Conservation (phyloP, 2,888 invertebrate genomes). For the Netelia melanura region DNA sequence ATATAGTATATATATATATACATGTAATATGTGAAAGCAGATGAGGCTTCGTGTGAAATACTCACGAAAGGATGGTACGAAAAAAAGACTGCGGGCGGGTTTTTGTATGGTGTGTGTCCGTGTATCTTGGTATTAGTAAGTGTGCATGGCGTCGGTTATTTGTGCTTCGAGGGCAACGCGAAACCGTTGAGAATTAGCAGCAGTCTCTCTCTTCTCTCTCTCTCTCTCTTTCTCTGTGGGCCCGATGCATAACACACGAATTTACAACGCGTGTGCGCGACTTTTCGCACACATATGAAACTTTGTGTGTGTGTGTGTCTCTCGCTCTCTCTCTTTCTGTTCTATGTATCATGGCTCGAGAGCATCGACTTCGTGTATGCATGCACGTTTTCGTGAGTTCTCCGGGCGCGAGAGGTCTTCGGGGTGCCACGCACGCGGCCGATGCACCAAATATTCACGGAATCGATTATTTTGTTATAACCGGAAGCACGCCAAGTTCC, state of each 20-base stretch:
- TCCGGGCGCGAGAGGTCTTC: constrained; percentile 25
- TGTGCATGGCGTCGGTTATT: constrained; percentile 68
- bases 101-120: constrained; percentile 40
- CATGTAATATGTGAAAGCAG: constrained; percentile 67
- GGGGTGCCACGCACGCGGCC: constrained; percentile 53
- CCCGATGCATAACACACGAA: constrained; percentile 58
- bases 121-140: constrained; percentile 52
- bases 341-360: constrained; percentile 58
- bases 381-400: constrained; percentile 51
- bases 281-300: constrained; percentile 29
- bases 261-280: constrained; percentile 35
- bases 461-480: constrained; percentile 66
- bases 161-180: constrained; percentile 72
- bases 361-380: constrained; percentile 60
- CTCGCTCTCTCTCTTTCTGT: constrained; percentile 16
- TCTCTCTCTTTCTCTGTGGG: constrained; percentile 14
- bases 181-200: constrained; percentile 73
- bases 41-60: constrained; percentile 69
- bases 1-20: not conserved
- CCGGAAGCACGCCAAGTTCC: constrained; percentile 56
- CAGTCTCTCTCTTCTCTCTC: constrained; percentile 43
- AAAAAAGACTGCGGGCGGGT: constrained; percentile 55
- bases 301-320: not conserved
- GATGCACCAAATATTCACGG: constrained; percentile 66
- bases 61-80: constrained; percentile 69